These are phyloP conservation scores for Perca fluviatilis DNA, from an alignment of 2,113 vertebrate species.

Conservation along the genomic window DNA sequence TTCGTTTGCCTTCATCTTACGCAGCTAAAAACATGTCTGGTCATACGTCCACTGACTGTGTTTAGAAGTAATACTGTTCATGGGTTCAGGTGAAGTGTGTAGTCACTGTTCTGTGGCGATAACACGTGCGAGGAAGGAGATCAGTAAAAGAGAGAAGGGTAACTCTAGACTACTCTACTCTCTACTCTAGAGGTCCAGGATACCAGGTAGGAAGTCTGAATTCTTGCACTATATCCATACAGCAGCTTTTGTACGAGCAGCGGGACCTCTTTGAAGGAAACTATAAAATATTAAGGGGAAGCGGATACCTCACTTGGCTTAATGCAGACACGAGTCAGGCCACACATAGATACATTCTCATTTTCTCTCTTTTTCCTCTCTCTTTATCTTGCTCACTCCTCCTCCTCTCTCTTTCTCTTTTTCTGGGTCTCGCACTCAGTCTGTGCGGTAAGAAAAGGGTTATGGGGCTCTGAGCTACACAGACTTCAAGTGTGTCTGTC, in stretches of 20 bases:
- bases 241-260: slow-evolving; percentile 84
- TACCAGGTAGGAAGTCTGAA: slow-evolving; percentile 89
- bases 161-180: slow-evolving; percentile 83
- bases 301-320: slow-evolving; percentile 80
- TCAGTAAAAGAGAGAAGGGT: slow-evolving; percentile 73
- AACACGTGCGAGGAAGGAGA: slow-evolving; percentile 62
- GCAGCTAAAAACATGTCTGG: slow-evolving; percentile 5
- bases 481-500: not conserved
- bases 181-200: slow-evolving; percentile 73
- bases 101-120: slow-evolving; percentile 77
- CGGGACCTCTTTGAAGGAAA: slow-evolving; percentile 88
- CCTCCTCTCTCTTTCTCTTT: not conserved
- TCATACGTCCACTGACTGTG: slow-evolving; percentile 31
- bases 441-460: slow-evolving; percentile 18
- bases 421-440: slow-evolving; percentile 17
- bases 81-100: slow-evolving; percentile 41
- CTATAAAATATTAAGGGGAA: slow-evolving; percentile 88
- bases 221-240: slow-evolving; percentile 89
- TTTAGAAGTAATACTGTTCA: slow-evolving; percentile 20
- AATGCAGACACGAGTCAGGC: slow-evolving; percentile 74
- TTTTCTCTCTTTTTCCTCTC: slow-evolving; percentile 37
- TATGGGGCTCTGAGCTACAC: slow-evolving; percentile 23
- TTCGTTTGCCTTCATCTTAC: not conserved
- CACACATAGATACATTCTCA: slow-evolving; percentile 65
- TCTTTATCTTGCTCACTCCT: slow-evolving; percentile 16